Base-by-base conservation (phyloP, 2,888 invertebrate genomes). In the Epinotia demarniana region DNA sequence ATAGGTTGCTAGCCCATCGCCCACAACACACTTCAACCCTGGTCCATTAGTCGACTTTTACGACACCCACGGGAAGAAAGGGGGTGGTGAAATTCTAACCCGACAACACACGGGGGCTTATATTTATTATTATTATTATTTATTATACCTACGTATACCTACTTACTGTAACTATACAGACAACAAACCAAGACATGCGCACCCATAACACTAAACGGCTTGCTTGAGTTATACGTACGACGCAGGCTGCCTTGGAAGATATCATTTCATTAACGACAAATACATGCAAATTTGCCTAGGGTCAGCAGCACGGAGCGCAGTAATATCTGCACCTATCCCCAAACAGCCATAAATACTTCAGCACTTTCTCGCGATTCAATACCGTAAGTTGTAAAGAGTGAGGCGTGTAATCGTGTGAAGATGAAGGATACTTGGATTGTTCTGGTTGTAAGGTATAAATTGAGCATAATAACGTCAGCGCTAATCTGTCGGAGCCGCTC, bases 391-490 rank as follows among this genome's bases (percentile, higher is more conserved):
- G 1, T 13, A 8, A 53, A 53, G 6, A 0, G 9, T 2, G 8
- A n/a, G 8, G n/a, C n/a, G 53, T n/a, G n/a, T 53, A 6, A n/a
- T 53, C 53, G 53, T 53, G n/a, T 53, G 53, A n/a, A 8, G 16
- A 53, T 53, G n/a, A 53, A 53, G n/a, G n/a, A 53, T n/a, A n/a
- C n/a, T 53, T 53, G 53, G 4, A 6, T n/a, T n/a, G n/a, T 16
- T 53, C 2, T 53, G 53, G n/a, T n/a, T 8, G 13, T n/a, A 2
- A n/a, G n/a, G n/a, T 13, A 13, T 53, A 53, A 60, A 60, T 69
- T 69, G 60, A 69, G 69, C 69, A 60, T 69, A 69, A 69, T 60
- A 46, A 43, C 69, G 60, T 69, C 60, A 46, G 58, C 33, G 16
- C 43, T 60, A 69, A 69, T 69, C 60, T 46, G 69, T 23, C 58